Evolutionary conservation across 1,140 invertebrate genomes (phyloP), one percentile per base, ranked within the genome.

Genomic region (Euwallacea similis): DNA sequence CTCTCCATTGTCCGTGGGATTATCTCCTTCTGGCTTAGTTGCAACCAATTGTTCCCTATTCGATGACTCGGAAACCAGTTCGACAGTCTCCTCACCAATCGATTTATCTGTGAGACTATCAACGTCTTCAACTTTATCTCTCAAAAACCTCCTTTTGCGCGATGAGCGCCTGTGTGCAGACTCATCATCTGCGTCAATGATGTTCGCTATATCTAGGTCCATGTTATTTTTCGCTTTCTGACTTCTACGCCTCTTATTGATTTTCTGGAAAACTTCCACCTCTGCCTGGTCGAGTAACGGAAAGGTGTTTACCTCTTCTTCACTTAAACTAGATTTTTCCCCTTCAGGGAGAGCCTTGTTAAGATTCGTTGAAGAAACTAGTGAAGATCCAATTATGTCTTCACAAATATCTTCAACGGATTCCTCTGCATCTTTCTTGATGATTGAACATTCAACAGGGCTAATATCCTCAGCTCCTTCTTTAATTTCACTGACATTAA

Each of bases 191-290:
- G 50, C 3, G n/a, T 55, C 61, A 7, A 70, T 47, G 41, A 70
- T 70, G 53, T 70, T 70, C n/a, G 69, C 46, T 2, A 70, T 42
- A 33, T 70, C 69, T 7, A 70, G 41, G 43, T 70, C 69, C 62
- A 65, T 70, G 16, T 64, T 64, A 43, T 70, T 69, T 56, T 63
- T 69, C 9, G 13, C 16, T 58, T 33, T 58, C 16, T 58, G 55
- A 15, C 55, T 16, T 10, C 10, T 58, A 11, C 9, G 13, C 4
- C 55, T 33, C 21, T 33, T 33, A 33, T 33, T 33, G 21, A 33
- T 33, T 33, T 33, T 33, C 21, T 33, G 21, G 21, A 33, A 33
- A 33, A 33, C 21, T 33, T 33, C 21, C 21, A 4, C 21, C 21
- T 33, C 21, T 4, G 21, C 21, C 21, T 33, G 21, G 21, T 33